Evolutionary conservation across 1,140 invertebrate species (phyloP).

Genomic region (Chironomus tepperi): DNA sequence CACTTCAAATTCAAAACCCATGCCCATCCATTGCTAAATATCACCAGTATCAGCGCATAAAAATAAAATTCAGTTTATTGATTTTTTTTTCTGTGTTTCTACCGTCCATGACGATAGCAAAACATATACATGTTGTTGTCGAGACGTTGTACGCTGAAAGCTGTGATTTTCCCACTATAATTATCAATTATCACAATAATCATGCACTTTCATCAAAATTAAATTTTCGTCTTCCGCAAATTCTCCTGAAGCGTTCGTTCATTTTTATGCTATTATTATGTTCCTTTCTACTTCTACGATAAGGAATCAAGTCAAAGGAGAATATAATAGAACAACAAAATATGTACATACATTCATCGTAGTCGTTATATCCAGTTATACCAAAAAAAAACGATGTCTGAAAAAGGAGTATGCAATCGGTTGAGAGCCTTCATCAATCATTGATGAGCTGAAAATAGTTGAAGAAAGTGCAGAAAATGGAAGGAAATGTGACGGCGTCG

Average conservation of each 20-base stretch:
- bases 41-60: not conserved
- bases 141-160: not conserved
- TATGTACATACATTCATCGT: too few relatives aligned
- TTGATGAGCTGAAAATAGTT: conserved; percentile 10
- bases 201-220: conserved; percentile 20
- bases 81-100: not conserved
- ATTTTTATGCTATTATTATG: too few relatives aligned
- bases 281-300: too few relatives aligned
- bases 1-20: too few relatives aligned
- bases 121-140: not conserved
- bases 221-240: not conserved
- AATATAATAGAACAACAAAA: too few relatives aligned
- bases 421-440: conserved; percentile 12
- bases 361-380: too few relatives aligned
- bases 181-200: conserved; percentile 22
- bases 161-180: conserved; percentile 9
- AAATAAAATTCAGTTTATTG: not conserved
- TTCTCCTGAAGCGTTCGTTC: too few relatives aligned
- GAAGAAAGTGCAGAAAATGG: not conserved
- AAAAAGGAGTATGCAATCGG: not conserved
- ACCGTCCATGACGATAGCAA: not conserved
- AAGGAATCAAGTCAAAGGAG: too few relatives aligned
- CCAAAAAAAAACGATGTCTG: not conserved
- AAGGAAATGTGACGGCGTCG: not conserved
- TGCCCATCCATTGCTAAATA: too few relatives aligned